Base-by-base conservation (phyloP, 2,113 vertebrate genomes). In the Stomatorhinus ivindoensis region DNA sequence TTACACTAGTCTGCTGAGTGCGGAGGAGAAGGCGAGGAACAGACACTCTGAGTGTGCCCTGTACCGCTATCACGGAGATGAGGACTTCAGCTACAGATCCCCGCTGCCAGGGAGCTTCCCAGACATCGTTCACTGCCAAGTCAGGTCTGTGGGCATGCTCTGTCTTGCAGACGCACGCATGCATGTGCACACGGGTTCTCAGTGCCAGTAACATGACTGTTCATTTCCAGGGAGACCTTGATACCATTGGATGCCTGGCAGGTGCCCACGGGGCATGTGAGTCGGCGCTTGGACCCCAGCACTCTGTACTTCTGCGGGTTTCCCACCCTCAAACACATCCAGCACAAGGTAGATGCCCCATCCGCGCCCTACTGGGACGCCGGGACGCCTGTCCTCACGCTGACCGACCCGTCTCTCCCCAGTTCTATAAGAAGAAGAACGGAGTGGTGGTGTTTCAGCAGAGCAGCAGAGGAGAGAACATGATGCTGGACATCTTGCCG, bases 371-470 rank as follows among this genome's bases (percentile, higher is more conserved):
- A 6, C 31, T 42, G 80, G 80, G 44, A 47, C 9, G 24, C 3
- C 31, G 6, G 31, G 6, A 7, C 21, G 4, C 48, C 48, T 19
- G 51, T 2, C n/a, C 8, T 17, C 50, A 10, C 13, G 1, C 48
- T n/a, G 19, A 55, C 19, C 82, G 10, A 44, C 4, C 21, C 47
- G 73, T 47, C 47, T 58, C 8, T 88, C 31, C 93, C 89, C 90
- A 99, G 98, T 99, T 97, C 92, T 97, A 92, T 91, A 97, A 97
- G 92, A 99, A 95, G 95, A 99, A 99, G 96, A 95, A 91, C 39
- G 98, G 97, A 0, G 98, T 99, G 86, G 95, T 98, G 58, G 98
- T 99, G 89, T 99, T 99, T 94, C 98, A 99, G 93, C 98, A 99
- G 93, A 97, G 96, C 94, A 99, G 98, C 94, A 95, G 98, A 90